Evolutionary conservation across 1,140 invertebrate genomes (phyloP).

Genomic region (Probaryconus sp.): DNA sequence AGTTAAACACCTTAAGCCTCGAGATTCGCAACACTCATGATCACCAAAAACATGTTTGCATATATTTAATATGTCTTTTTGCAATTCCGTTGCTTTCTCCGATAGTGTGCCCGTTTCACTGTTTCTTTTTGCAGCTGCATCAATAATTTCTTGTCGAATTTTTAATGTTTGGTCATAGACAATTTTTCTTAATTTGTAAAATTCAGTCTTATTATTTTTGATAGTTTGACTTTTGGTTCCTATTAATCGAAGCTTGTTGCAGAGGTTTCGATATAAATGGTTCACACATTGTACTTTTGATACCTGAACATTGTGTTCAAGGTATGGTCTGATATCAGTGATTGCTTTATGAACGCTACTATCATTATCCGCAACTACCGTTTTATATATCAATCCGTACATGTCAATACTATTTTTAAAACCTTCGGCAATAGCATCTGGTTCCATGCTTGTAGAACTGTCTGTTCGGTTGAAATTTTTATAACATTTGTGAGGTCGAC

Average conservation of each 20-base stretch:
- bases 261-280: conserved; percentile 3
- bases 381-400: conserved; percentile 69
- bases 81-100: too few species aligned
- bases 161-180: too few species aligned
- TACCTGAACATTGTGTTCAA: too few species aligned
- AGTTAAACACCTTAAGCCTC: too few species aligned
- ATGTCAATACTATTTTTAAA: conserved; percentile 64
- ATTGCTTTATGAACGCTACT: too few species aligned
- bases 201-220: too few species aligned
- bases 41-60: background rate
- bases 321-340: too few species aligned
- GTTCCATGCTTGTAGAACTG: conserved; percentile 73
- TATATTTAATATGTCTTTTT: background rate
- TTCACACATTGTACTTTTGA: conserved; percentile 39
- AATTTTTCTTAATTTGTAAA: too few species aligned
- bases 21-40: background rate
- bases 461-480: conserved; percentile 59
- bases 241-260: conserved; percentile 2
- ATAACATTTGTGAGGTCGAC: conserved; percentile 44
- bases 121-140: too few species aligned
- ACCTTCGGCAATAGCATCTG: conserved; percentile 71
- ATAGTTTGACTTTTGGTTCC: too few species aligned
- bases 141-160: too few species aligned
- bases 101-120: too few species aligned
- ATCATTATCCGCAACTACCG: conserved; percentile 73